Percentiles rank a stretch among this genome's conserved stretches.
Evolutionary conservation across 2,797 vertebrate genomes (phyloP).

Genomic region (Harpagifer antarcticus): DNA sequence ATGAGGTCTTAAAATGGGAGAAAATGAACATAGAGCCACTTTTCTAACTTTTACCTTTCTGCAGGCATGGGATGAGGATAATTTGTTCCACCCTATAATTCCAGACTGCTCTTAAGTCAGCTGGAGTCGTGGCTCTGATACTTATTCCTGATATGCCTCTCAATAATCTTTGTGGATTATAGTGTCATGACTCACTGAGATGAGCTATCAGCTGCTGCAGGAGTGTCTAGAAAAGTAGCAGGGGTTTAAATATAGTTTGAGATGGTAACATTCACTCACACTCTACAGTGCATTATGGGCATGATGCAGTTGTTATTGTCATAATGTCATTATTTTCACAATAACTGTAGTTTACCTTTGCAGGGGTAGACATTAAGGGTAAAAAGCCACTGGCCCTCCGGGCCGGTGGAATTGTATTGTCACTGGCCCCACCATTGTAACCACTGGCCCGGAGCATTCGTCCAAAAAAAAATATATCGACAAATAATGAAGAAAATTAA

Average conservation of each 20-base stretch:
- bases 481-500: too few species aligned
- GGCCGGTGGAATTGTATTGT: too few species aligned
- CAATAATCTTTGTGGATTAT: conserved; percentile 50
- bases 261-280: not conserved
- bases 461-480: too few species aligned
- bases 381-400: too few species aligned
- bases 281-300: not conserved
- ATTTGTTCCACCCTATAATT: conserved; percentile 16
- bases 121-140: conserved; percentile 27
- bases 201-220: conserved; percentile 33
- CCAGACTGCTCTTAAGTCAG: conserved; percentile 21
- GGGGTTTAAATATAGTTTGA: not conserved
- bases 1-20: conserved; percentile 13
- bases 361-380: too few species aligned
- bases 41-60: conserved; percentile 28
- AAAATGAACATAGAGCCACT: conserved; percentile 22
- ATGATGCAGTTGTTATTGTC: not conserved
- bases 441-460: too few species aligned
- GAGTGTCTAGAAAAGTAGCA: conserved; percentile 5
- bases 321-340: not conserved
- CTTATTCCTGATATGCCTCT: conserved; percentile 30
- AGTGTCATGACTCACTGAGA: conserved; percentile 48
- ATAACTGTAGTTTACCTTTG: too few species aligned
- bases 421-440: too few species aligned
- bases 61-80: conserved; percentile 8